phyloP scores from a whole-genome alignment of 2,113 vertebrate species.

The Dicaeum eximium region DNA sequence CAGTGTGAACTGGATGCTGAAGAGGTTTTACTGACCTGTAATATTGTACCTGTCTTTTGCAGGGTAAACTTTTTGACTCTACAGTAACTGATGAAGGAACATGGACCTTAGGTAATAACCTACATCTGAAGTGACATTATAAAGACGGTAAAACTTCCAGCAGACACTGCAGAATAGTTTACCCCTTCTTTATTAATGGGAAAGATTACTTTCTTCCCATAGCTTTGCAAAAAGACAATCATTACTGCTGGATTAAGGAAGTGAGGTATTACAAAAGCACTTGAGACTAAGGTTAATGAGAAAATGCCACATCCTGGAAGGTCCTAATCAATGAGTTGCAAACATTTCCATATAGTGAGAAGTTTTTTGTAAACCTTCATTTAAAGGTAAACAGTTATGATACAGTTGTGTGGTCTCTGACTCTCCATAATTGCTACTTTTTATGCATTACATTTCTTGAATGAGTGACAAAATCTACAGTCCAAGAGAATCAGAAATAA shows the following conservation, averaged over 20 bases:
- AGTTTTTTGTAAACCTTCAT: neutral
- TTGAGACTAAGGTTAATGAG: neutral
- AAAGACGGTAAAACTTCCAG: neutral
- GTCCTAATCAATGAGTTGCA: rapidly evolving
- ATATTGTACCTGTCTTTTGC: conserved; percentile 41
- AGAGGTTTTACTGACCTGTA: neutral
- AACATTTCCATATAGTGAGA: neutral
- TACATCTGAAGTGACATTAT: neutral
- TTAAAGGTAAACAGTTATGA: neutral
- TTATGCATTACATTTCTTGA: neutral
- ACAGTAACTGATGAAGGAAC: conserved; percentile 92
- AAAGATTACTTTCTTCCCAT: neutral
- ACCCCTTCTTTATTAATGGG: neutral
- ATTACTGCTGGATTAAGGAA: neutral
- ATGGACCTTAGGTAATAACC: conserved; percentile 88
- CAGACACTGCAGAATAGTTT: neutral
- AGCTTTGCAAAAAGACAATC: neutral
- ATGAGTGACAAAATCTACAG: neutral
- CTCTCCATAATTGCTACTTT: neutral
- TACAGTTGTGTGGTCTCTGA: neutral
- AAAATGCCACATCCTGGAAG: neutral
- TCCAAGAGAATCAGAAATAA: neutral
- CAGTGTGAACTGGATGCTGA: neutral
- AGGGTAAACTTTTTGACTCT: conserved; percentile 91
- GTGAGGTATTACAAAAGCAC: neutral